Evolutionary conservation across 2,797 vertebrate species (phyloP).

Genomic region (Smutsia gigantea): DNA sequence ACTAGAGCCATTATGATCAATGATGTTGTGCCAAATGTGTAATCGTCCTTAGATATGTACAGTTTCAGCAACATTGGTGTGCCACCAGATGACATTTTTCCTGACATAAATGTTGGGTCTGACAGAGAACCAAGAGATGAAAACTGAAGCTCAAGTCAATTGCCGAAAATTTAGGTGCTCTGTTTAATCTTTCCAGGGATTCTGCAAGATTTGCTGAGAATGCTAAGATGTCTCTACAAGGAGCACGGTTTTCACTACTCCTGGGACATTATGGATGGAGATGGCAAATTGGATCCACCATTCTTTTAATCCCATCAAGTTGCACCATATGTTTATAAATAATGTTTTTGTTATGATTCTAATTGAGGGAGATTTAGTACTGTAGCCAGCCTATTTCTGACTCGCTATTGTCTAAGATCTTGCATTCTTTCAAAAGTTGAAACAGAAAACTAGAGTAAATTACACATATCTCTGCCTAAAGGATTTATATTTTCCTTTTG

Average conservation of each 20-base stretch:
- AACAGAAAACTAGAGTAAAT: conserved; percentile 76
- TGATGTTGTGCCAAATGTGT: background rate
- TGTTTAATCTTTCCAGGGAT: background rate
- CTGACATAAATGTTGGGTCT: background rate
- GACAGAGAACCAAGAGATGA: background rate
- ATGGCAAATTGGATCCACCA: conserved; percentile 48
- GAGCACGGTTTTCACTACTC: background rate
- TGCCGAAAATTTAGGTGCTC: background rate
- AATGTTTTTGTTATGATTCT: conserved; percentile 60
- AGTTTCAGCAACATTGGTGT: background rate
- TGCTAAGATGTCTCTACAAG: background rate
- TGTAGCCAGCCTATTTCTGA: conserved; percentile 39
- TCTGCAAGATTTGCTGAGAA: background rate
- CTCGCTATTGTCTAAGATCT: conserved; percentile 67
- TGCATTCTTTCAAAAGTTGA: conserved; percentile 71
- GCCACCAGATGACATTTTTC: background rate
- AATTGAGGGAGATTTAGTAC: conserved; percentile 58
- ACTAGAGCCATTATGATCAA: background rate
- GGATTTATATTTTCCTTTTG: conserved; percentile 74
- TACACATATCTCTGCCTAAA: conserved; percentile 68
- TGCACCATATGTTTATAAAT: conserved; percentile 67
- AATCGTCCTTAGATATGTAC: background rate
- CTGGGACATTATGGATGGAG: background rate
- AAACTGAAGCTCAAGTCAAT: background rate
- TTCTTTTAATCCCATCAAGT: conserved; percentile 57